Evolutionary conservation across 2,797 vertebrate species (phyloP).

Genomic region (Menidia menidia): DNA sequence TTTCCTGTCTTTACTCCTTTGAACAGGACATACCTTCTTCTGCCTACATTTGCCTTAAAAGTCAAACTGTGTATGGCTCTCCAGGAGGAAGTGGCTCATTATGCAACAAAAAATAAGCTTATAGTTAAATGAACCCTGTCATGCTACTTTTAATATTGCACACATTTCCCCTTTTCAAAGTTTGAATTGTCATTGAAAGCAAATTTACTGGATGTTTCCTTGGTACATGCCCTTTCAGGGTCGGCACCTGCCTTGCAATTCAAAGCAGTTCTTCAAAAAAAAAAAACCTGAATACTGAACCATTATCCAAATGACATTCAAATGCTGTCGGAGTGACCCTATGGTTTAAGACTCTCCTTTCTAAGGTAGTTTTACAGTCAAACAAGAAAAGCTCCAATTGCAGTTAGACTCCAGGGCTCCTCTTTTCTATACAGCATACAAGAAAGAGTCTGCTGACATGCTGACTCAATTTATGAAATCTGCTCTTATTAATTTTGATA

Average conservation of each 20-base stretch:
- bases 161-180: slow-evolving; percentile 60
- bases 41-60: slow-evolving; percentile 33
- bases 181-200: slow-evolving; percentile 55
- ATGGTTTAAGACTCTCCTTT: slow-evolving; percentile 47
- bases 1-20: background rate
- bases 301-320: slow-evolving; percentile 74
- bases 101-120: slow-evolving; percentile 39
- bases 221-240: slow-evolving; percentile 22
- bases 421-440: slow-evolving; percentile 23
- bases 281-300: slow-evolving; percentile 45
- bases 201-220: slow-evolving; percentile 46
- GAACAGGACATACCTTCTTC: slow-evolving; percentile 15
- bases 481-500: slow-evolving; percentile 63
- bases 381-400: slow-evolving; percentile 64
- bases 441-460: slow-evolving; percentile 43
- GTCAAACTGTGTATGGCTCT: slow-evolving; percentile 28
- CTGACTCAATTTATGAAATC: slow-evolving; percentile 47
- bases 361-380: slow-evolving; percentile 56
- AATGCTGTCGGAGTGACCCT: slow-evolving; percentile 51
- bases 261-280: slow-evolving; percentile 51
- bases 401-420: slow-evolving; percentile 40
- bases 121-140: slow-evolving; percentile 51
- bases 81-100: slow-evolving; percentile 35
- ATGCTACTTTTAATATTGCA: slow-evolving; percentile 47
- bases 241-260: slow-evolving; percentile 64